Evolutionary conservation across 2,888 invertebrate species (phyloP).

Genomic region (Pristionchus entomophagus): DNA sequence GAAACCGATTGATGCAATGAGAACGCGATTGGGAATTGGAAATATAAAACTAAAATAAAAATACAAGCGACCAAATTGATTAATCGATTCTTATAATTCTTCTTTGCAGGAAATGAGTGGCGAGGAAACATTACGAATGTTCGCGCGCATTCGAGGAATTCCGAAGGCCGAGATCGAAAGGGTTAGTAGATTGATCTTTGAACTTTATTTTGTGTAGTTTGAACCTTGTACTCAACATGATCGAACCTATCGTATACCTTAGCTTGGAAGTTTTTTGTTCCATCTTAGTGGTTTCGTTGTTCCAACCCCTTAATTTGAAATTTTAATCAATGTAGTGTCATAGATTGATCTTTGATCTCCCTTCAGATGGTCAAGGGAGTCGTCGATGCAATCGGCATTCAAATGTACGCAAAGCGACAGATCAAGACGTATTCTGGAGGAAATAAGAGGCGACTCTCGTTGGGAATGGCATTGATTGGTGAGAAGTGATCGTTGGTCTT

Average conservation of each 20-base stretch:
- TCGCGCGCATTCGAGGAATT: constrained; percentile 83
- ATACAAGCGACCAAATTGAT: no score
- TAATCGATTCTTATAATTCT: no score
- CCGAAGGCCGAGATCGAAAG: constrained; percentile 65
- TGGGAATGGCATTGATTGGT: constrained; percentile 84
- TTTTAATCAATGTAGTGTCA: no score
- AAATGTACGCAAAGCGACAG: constrained; percentile 64
- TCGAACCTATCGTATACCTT: no score
- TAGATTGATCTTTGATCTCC: background rate
- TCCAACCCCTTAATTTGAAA: no score
- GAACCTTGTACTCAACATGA: no score
- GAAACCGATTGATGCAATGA: background rate
- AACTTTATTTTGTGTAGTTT: background rate
- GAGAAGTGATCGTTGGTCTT: background rate
- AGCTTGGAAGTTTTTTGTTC: no score
- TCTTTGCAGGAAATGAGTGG: constrained; percentile 83
- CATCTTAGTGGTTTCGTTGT: no score
- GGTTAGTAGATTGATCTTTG: background rate
- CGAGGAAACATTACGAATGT: constrained; percentile 83
- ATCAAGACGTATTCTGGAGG: constrained; percentile 80
- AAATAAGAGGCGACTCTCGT: constrained; percentile 85
- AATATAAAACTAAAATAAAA: no score
- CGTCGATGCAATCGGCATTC: constrained; percentile 63
- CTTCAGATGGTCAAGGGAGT: constrained; percentile 57
- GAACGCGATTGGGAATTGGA: no score